Base-by-base conservation (phyloP, 1,140 invertebrate genomes). In the Penaeus vannamei region DNA sequence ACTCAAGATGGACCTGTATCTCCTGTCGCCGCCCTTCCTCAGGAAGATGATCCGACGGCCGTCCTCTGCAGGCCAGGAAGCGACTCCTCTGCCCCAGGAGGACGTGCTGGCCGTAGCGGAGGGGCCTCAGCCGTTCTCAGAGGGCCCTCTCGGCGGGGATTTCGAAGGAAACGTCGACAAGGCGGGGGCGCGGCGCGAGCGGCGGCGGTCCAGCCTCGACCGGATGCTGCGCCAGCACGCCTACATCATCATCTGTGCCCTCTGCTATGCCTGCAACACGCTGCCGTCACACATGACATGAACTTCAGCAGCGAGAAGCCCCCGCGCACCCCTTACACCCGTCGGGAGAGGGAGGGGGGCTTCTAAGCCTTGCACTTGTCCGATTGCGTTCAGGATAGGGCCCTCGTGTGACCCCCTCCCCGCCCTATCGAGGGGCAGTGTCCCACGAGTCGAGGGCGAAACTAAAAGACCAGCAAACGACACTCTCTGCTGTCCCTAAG, bases 211-310 rank as follows among this genome's bases (percentile, higher is more conserved):
- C 12, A 89, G 69, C 59, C 82, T 89, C 62, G 87, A 89, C 36
- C 69, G 82, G 22, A 26, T 89, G 82, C 59, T 89, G 87, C 81
- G 82, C 20, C 87, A 84, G 53, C 82, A 89, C 26, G 87, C 87
- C 72, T 89, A 89, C 60, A 89, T 89, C 72, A 89, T 89, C 60
- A 89, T 89, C 62, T 89, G 82, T 59, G 32, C 61, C 14, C 23
- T 85, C 29, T 89, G 87, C 46, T 84, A 89, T 46, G 87, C 82
- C 36, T 69, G 86, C 29, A 53, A 79, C 53, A 29, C 79, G 3
- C 36, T 87, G 22, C 77, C 61, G 22, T 60, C 77, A 2, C 79
- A 80, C n/a, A 53, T 36, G 23, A 87, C 32, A 42, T 87, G 79
- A 87, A 20, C 17, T 36, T 32, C 17, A 26, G 69, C 1, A 26